Base-by-base conservation (phyloP, 2,888 invertebrate genomes). In the Synanthedon tipuliformis region DNA sequence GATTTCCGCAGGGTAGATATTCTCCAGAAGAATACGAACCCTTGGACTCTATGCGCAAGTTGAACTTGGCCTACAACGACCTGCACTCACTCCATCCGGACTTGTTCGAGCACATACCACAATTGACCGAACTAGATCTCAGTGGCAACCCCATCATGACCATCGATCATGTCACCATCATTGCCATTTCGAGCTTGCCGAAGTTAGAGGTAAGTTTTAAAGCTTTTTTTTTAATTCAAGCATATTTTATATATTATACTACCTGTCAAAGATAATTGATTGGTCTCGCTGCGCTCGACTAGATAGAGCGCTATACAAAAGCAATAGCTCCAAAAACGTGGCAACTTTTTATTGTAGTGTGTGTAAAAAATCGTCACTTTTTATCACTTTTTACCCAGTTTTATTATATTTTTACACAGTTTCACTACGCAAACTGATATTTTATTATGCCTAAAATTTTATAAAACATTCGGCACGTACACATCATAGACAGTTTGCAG, bases 81-180 rank as follows among this genome's bases (percentile, higher is more conserved):
- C 73, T 95, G 1, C 92, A 93, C 62, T 89, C 90, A 0, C 72
- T 95, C n/a, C 72, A 93, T 64, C 87, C 86, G 51, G 92, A 94
- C 67, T 64, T 94, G 1, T 95, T 97, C 70, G 92, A 93, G 62
- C 95, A 96, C 67, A 75, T 92, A 3, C 89, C 91, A 0, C 86
- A 90, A 51, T 69, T 97, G 41, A 90, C 91, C 60, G 88, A 89
- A 12, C 73, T 97, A 51, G 89, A 90, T 62, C 78, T 97, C 23
- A 90, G 91, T 57, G 89, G 90, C n/a, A 97, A 97, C 75, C 93
- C 93, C 0, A 82, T 97, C 12, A 83, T 83, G 12, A 83, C 89
- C 0, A 88, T 95, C 5, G 93, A 93, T 65, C 81, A 88, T 7
- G 83, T 82, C 12, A 92, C 93, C 0, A 65, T 89, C 1, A 80